Base-by-base conservation (phyloP, 2,797 vertebrate genomes). In the Champsocephalus gunnari region DNA sequence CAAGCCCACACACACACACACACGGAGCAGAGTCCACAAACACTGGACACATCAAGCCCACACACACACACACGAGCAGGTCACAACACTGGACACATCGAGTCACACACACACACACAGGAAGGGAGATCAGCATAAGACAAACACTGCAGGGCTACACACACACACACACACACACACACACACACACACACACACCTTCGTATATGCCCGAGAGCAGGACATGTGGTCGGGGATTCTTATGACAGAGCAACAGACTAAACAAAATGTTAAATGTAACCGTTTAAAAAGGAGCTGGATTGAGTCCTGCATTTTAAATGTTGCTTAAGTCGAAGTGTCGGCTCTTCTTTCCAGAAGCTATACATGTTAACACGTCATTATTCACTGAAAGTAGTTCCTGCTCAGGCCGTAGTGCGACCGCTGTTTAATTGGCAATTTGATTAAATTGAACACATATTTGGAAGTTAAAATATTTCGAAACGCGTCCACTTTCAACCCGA, bases 121-220 rank as follows among this genome's bases (percentile, higher is more conserved):
- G 83, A 87, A 82, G 87, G 66, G 64, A 81, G 79, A 72, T 66
- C 34, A 48, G 73, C 79, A 75, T 72, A 73, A 83, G 64, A 81
- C 71, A 83, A 84, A 90, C 84, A 84, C 82, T 56, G 65, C 66
- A 48, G 3, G 3, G 63, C 79, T 77, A 83, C 38, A 73, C 58
- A 50, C 71, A 70, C 51, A 56, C 28, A 55, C 71, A 57, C 76
- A 53, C 43, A 49, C 73, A 75, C 54, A 55, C 60, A 71, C 49
- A 9, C 60, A 71, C 32, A 14, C 66, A 79, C 76, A 60, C 72
- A 38, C 34, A 8, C 7, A 38, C 7, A 3, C 0, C 80, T 88
- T 76, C 84, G 84, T 67, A 80, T 55, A 67, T 69, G 63, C 74
- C 61, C 5, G 21, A 73, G 74, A 9, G 54, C 24, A 56, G 78